Base-by-base conservation (phyloP, 2,797 vertebrate genomes). In the Dallia pectoralis region DNA sequence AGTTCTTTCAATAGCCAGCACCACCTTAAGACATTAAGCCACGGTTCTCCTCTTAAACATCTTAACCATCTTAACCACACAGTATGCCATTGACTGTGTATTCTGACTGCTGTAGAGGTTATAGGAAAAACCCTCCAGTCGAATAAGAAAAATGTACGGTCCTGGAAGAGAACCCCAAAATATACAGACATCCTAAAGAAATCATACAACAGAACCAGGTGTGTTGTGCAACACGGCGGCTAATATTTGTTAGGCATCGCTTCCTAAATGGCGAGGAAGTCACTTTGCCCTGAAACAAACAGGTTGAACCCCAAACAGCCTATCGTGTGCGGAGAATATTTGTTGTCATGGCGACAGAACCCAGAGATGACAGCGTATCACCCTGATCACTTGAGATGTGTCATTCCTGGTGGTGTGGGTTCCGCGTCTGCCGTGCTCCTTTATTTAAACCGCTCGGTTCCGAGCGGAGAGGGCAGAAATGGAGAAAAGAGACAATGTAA, bases 261-360 rank as follows among this genome's bases (percentile, higher is more conserved):
- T 68, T 64, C 40, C 49, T 15, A 32, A 29, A 64, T 29, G 8
- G 25, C 15, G 22, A 30, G 14, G 61, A 62, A 62, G 61, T 5
- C 9, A 62, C 61, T 62, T 62, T 62, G 61, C 61, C 27, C 62
- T 33, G 27, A 64, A 63, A 71, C 69, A 74, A 81, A 73, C 73
- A 84, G 79, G 74, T 70, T 74, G 70, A 59, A 76, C 75, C 74
- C 40, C 70, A 85, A 81, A 84, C 75, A 77, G 70, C 81, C 73
- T 79, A 77, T 81, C 75, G 49, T 77, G 69, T 75, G 66, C 77
- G 77, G 65, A 74, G 69, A 74, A 80, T 51, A 81, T 77, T 66
- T 73, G 84, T 85, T 84, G 86, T 82, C 86, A 87, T 85, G 82
- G 86, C 77, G 70, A 87, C 80, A 78, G 76, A 80, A 74, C 78